Evolutionary conservation across 2,113 vertebrate species (phyloP).

Genomic region (Muscicapa adusta): DNA sequence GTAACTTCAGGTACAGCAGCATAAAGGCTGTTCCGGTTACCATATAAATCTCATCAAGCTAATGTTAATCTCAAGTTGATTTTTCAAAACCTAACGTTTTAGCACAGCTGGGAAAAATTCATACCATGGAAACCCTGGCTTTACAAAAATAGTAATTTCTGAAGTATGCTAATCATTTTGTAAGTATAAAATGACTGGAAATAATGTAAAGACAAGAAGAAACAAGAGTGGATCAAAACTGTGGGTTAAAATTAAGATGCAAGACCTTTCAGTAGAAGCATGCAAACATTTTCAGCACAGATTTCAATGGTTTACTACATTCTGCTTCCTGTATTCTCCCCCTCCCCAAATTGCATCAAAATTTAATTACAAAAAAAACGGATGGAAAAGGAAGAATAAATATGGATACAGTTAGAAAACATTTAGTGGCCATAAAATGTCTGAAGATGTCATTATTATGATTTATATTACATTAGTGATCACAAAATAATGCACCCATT

Average conservation of each 20-base stretch:
- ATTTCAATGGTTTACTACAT: neutral
- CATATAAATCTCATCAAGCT: slow-evolving; percentile 15
- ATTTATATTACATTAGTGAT: neutral
- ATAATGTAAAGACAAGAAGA: slow-evolving; percentile 48
- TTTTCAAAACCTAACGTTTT: neutral
- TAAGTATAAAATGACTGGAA: slow-evolving; percentile 48
- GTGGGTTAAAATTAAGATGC: slow-evolving; percentile 1
- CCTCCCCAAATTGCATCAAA: neutral
- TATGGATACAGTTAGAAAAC: neutral
- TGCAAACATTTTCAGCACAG: neutral
- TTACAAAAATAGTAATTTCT: neutral
- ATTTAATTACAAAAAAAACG: neutral
- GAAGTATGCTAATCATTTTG: slow-evolving; percentile 57
- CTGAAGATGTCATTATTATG: neutral
- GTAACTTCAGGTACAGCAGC: neutral
- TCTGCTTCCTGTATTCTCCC: neutral
- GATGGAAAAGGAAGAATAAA: neutral
- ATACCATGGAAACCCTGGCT: slow-evolving; percentile 17
- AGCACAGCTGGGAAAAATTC: slow-evolving; percentile 53
- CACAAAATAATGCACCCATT: neutral
- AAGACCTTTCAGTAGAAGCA: neutral
- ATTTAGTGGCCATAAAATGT: neutral
- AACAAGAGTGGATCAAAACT: slow-evolving; percentile 10
- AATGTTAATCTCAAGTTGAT: slow-evolving; percentile 31
- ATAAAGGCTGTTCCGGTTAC: slow-evolving; percentile 1